phyloP scores from a whole-genome alignment of 2,888 invertebrate genomes.

The Aromia moschata region DNA sequence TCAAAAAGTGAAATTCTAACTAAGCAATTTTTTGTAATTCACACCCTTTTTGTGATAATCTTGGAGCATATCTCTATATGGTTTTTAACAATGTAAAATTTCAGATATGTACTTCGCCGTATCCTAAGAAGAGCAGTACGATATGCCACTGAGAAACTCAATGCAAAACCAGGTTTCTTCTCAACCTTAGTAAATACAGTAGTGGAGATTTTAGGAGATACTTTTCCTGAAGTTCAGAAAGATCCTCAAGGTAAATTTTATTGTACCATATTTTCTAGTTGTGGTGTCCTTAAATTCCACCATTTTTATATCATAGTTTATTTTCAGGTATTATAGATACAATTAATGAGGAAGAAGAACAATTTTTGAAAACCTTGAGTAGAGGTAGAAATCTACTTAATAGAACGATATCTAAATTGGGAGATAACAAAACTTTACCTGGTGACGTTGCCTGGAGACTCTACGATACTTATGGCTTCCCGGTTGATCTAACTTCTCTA shows the following conservation, averaged over 20 bases:
- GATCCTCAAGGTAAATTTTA: slow-evolving; percentile 75
- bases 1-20: too few relatives aligned
- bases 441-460: slow-evolving; percentile 98
- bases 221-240: slow-evolving; percentile 83
- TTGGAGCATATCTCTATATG: too few relatives aligned
- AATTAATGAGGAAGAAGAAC: slow-evolving; percentile 97
- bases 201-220: slow-evolving; percentile 81
- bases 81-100: too few relatives aligned
- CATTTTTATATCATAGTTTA: too few relatives aligned
- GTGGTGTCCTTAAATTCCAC: too few relatives aligned
- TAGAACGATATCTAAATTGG: slow-evolving; percentile 87
- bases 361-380: slow-evolving; percentile 94
- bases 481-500: slow-evolving; percentile 94
- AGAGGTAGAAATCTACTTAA: slow-evolving; percentile 91
- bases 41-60: too few relatives aligned
- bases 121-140: slow-evolving; percentile 95
- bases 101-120: slow-evolving; percentile 87
- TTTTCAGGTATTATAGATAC: slow-evolving; percentile 79
- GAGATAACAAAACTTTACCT: slow-evolving; percentile 77
- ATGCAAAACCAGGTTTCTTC: slow-evolving; percentile 95
- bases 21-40: too few relatives aligned
- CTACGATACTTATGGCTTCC: slow-evolving; percentile 99
- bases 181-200: slow-evolving; percentile 89
- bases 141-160: slow-evolving; percentile 95
- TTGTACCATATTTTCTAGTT: neutral